Percentiles rank a stretch among this genome's conserved stretches.
These are phyloP conservation scores for Pseudolaguvia tuberculata DNA, from an alignment of 2,113 vertebrate genomes.

Conservation along the genomic window DNA sequence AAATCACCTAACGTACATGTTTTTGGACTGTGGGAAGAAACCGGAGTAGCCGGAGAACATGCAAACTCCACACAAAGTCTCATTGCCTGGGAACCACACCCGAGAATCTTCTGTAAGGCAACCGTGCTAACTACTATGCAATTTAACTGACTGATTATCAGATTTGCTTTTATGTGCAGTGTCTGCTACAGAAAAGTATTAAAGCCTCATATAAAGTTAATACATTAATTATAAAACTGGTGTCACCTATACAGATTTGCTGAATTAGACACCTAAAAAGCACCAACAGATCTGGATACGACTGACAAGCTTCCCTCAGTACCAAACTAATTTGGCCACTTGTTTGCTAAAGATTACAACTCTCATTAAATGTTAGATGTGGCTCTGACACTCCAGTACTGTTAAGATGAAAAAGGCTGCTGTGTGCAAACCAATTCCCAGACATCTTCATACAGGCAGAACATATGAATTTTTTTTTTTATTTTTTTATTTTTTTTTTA, in stretches of 20 bases:
- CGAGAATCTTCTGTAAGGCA: no score
- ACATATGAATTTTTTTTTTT: no score
- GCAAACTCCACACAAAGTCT: no score
- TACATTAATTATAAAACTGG: conserved; percentile 57
- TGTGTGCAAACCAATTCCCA: no score
- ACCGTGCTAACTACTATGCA: no score
- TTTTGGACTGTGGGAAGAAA: no score
- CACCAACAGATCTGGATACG: conserved; percentile 12
- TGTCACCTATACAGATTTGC: conserved; percentile 44
- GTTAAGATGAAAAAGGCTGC: conserved; percentile 33
- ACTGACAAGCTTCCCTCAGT: conserved; percentile 29
- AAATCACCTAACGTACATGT: no score
- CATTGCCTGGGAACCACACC: no score
- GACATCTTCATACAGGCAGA: no score
- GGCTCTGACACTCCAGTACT: conserved; percentile 27
- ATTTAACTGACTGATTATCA: no score
- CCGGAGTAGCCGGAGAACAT: no score
- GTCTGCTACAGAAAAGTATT: conserved; percentile 89
- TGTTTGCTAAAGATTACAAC: conserved; percentile 33
- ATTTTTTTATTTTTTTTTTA: no score
- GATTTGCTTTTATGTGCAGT: conserved; percentile 80
- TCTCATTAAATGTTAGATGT: conserved; percentile 23
- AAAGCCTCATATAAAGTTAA: conserved; percentile 74
- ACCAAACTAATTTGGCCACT: conserved; percentile 11
- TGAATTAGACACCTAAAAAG: conserved; percentile 26